Conservation (phyloP, 2,888 invertebrate species). For the Orthosia incerta region DNA sequence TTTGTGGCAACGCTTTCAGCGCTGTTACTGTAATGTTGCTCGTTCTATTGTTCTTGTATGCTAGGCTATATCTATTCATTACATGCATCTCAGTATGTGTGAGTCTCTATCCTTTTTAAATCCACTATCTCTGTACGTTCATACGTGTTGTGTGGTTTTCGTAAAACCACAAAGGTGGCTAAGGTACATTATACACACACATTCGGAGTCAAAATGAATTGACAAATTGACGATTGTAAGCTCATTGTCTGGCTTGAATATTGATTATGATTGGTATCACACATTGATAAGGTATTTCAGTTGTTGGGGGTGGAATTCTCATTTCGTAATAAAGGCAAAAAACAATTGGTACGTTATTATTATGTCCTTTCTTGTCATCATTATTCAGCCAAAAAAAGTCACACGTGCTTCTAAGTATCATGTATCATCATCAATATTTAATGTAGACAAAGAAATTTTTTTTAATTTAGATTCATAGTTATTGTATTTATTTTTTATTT, state of each 20-base stretch:
- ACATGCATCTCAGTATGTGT: conserved; percentile 5
- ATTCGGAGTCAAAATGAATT: neutral
- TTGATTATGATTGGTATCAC: no score
- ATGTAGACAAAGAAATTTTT: no score
- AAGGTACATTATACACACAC: neutral
- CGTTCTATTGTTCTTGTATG: conserved; percentile 55
- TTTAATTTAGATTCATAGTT: no score
- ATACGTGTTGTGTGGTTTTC: neutral
- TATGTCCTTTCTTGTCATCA: no score
- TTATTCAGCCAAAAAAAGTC: neutral
- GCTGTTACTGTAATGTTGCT: conserved; percentile 10
- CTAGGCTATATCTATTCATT: conserved; percentile 32
- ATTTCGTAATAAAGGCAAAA: no score
- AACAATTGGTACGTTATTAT: no score
- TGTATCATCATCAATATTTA: no score
- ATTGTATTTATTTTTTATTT: no score
- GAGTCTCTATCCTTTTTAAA: conserved; percentile 25
- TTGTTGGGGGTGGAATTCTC: no score
- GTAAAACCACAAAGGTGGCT: neutral
- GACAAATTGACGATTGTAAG: neutral
- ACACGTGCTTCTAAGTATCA: neutral
- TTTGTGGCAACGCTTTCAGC: conserved; percentile 61
- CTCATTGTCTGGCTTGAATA: no score
- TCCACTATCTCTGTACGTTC: neutral
- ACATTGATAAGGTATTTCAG: no score